Conservation (phyloP, 1,140 invertebrate species). For the Diabrotica virgifera region DNA sequence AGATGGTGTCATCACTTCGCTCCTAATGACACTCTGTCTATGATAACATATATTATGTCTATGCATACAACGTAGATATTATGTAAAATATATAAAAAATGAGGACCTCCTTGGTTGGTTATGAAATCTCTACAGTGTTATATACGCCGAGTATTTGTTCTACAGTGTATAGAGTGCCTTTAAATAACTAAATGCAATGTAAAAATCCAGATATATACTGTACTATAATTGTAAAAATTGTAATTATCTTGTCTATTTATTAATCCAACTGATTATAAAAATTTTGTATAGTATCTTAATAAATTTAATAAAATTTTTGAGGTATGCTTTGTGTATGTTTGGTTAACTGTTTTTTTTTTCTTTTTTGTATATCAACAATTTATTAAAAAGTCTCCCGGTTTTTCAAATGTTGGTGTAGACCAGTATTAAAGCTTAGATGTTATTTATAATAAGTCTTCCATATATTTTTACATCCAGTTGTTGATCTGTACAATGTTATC, state of each 20-base stretch:
- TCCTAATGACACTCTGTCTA: too few species aligned
- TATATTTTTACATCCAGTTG: too few species aligned
- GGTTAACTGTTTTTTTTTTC: not conserved
- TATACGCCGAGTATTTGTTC: not conserved
- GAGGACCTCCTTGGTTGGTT: too few species aligned
- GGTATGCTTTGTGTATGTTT: slow-evolving; percentile 2
- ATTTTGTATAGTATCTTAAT: slow-evolving; percentile 29
- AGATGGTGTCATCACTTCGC: too few species aligned
- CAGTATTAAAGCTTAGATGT: too few species aligned
- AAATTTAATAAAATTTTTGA: slow-evolving; percentile 28
- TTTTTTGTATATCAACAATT: not conserved
- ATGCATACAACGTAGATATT: too few species aligned
- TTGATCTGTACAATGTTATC: too few species aligned
- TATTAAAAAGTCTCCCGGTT: too few species aligned
- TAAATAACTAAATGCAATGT: slow-evolving; percentile 17
- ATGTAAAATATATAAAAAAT: too few species aligned
- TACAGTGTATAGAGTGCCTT: slow-evolving; percentile 22
- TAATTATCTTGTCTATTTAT: slow-evolving; percentile 31
- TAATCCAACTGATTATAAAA: slow-evolving; percentile 29
- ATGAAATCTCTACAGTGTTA: not conserved
- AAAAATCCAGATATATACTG: slow-evolving; percentile 19
- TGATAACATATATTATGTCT: too few species aligned
- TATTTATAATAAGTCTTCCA: too few species aligned
- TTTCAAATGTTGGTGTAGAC: too few species aligned
- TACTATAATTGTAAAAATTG: slow-evolving; percentile 25